Evolutionary conservation across 2,113 vertebrate species (phyloP).

Genomic region (Apteryx mantelli): DNA sequence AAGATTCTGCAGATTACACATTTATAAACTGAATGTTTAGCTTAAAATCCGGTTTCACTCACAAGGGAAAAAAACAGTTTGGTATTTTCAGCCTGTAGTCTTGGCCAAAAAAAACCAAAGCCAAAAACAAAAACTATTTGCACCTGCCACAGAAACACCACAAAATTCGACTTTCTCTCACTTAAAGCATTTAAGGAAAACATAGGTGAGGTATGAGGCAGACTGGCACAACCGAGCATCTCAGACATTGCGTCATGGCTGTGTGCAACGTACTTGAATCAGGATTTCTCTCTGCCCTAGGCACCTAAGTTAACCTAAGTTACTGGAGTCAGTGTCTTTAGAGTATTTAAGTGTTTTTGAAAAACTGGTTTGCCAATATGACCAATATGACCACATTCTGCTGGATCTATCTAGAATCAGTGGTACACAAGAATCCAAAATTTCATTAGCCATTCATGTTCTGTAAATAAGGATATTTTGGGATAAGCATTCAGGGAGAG

Average conservation of each 20-base stretch:
- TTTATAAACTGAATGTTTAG: background rate
- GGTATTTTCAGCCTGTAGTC: background rate
- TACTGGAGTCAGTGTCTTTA: too few relatives aligned
- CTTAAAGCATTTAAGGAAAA: background rate
- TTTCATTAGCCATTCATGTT: background rate
- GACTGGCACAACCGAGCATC: background rate
- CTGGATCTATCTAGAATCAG: background rate
- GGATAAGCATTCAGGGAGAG: background rate
- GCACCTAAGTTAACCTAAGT: background rate
- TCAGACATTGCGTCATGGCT: background rate
- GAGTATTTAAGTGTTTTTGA: background rate
- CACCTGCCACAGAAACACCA: slow-evolving; percentile 10
- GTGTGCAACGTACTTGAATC: background rate
- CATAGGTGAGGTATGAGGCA: background rate
- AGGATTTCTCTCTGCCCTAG: background rate
- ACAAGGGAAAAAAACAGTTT: background rate
- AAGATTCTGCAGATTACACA: background rate
- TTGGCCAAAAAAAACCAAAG: background rate
- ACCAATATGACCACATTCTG: background rate
- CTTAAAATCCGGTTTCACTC: slow-evolving; percentile 35
- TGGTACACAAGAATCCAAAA: background rate
- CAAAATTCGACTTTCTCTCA: background rate
- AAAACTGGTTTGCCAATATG: background rate
- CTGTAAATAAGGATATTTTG: background rate
- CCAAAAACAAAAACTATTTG: background rate